Evolutionary conservation across 2,113 vertebrate species (phyloP).

Genomic region (Willisornis vidua): DNA sequence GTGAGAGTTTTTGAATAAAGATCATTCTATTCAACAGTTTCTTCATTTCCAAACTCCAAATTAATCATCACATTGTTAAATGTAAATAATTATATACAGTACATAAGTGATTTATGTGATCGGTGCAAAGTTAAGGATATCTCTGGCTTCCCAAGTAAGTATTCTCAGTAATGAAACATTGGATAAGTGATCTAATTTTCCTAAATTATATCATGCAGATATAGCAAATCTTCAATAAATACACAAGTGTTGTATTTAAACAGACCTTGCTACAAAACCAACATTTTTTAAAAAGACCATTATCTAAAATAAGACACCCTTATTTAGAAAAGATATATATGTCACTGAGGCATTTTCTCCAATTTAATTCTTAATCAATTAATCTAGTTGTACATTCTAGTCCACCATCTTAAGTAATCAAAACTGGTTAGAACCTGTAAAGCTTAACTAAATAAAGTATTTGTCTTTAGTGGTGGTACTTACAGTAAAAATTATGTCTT

Average conservation of each 20-base stretch:
- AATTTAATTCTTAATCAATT: not conserved
- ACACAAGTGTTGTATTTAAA: not conserved
- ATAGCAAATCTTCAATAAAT: not conserved
- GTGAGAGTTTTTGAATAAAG: not conserved
- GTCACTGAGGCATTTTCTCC: not conserved
- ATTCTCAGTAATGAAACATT: not conserved
- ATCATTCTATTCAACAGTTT: not conserved
- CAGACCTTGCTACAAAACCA: not conserved
- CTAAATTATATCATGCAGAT: not conserved
- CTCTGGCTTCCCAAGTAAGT: not conserved
- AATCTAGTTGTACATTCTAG: not conserved
- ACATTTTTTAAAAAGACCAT: not conserved
- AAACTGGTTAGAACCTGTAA: not conserved
- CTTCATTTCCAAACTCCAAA: not conserved
- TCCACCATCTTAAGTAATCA: not conserved
- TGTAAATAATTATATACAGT: not conserved
- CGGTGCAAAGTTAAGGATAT: not conserved
- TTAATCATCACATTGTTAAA: not conserved
- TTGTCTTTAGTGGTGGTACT: slow-evolving; percentile 52
- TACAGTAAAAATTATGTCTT: slow-evolving; percentile 78
- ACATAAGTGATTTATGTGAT: not conserved
- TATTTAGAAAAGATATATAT: not conserved
- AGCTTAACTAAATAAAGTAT: not conserved
- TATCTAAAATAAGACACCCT: not conserved
- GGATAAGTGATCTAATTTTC: not conserved